These are phyloP conservation scores for Microplitis mediator DNA, from an alignment of 1,140 invertebrate genomes.

Conservation along the genomic window DNA sequence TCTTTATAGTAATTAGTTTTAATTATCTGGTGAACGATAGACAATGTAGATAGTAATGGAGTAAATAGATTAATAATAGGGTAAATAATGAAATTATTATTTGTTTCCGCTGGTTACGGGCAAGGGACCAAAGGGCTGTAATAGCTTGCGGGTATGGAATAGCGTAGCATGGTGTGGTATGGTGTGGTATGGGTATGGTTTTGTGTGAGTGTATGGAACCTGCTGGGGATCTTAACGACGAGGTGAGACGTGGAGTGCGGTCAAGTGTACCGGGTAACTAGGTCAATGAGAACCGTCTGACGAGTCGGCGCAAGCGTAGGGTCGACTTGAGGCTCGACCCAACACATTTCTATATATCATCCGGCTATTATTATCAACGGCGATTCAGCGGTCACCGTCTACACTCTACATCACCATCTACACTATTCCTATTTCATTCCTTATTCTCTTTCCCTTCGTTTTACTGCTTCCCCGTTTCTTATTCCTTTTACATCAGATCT, in stretches of 20 bases:
- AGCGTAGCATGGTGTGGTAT: no score
- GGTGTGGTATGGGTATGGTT: no score
- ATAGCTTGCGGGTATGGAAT: no score
- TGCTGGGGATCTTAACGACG: conserved; percentile 30
- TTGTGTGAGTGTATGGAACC: no score
- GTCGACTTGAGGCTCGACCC: neutral
- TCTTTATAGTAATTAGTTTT: no score
- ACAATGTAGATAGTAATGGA: no score
- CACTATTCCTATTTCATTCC: neutral
- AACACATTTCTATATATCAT: conserved; percentile 1
- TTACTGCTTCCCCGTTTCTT: neutral
- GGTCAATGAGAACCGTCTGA: conserved; percentile 57
- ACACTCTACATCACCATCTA: neutral
- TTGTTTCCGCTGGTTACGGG: no score
- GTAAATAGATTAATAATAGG: no score
- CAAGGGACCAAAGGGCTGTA: no score
- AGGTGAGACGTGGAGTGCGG: conserved; percentile 46
- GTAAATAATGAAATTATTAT: no score
- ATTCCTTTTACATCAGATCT: neutral
- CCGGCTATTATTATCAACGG: neutral
- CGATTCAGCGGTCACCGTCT: neutral
- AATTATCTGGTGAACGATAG: no score
- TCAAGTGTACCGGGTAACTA: conserved; percentile 62
- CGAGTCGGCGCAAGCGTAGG: conserved; percentile 46
- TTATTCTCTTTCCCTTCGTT: neutral